phyloP scores from a whole-genome alignment of 2,797 vertebrate genomes.

The Pseudocheirus occidentalis region DNA sequence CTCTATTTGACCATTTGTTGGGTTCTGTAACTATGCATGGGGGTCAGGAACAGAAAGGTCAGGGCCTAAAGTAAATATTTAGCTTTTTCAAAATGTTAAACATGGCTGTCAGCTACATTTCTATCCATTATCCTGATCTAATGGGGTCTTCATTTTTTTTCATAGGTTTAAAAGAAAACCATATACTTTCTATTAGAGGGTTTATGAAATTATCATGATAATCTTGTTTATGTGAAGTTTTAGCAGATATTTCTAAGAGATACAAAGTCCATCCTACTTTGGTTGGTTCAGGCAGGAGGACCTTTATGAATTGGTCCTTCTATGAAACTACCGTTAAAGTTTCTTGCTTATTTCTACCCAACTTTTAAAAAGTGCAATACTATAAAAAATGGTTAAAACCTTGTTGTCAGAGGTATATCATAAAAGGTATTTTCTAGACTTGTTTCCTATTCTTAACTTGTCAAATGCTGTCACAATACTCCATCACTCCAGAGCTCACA shows the following conservation, averaged over 20 bases:
- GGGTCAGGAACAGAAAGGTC: background rate
- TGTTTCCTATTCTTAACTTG: conserved; percentile 79
- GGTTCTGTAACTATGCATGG: background rate
- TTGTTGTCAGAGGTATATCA: conserved; percentile 74
- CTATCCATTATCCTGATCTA: conserved; percentile 19
- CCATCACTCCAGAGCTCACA: conserved; percentile 80
- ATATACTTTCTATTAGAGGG: background rate
- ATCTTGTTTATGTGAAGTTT: conserved; percentile 9
- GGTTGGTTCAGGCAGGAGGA: conserved; percentile 39
- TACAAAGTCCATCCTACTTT: background rate
- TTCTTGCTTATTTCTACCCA: conserved; percentile 65
- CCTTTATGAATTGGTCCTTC: conserved; percentile 21
- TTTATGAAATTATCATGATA: background rate
- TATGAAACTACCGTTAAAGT: conserved; percentile 46
- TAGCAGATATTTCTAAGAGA: background rate
- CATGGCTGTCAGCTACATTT: background rate
- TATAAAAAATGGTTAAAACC: conserved; percentile 73
- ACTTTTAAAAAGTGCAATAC: conserved; percentile 72
- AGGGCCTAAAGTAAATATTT: background rate
- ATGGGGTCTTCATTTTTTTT: conserved; percentile 3
- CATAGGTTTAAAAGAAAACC: conserved; percentile 6
- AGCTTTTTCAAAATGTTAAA: background rate
- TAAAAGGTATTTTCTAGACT: conserved; percentile 75
- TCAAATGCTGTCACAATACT: conserved; percentile 83
- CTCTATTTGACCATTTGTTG: background rate